These are phyloP conservation scores for Oreochromis aureus DNA, from an alignment of 2,113 vertebrate genomes.

Conservation along the genomic window DNA sequence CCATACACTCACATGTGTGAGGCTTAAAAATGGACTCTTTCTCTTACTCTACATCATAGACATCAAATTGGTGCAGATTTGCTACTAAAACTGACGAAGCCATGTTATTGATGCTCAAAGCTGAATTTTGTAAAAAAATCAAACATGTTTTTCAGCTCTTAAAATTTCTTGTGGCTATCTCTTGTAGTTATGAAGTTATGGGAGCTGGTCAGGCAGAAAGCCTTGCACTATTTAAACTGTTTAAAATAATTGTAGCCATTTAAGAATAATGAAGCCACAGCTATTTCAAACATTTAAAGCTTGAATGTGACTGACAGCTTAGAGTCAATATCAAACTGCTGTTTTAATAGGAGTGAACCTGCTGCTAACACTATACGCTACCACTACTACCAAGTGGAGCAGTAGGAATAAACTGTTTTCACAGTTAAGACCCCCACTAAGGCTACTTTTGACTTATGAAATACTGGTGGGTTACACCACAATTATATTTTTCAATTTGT, in stretches of 20 bases:
- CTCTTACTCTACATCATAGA: not conserved
- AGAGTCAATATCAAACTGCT: not conserved
- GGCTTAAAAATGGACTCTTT: not conserved
- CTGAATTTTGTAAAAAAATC: not conserved
- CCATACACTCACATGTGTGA: fast-evolving
- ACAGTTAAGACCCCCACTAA: not conserved
- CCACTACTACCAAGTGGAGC: not conserved
- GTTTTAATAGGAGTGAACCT: not conserved
- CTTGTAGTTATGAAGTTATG: not conserved
- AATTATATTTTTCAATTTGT: not conserved
- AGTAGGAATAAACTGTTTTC: not conserved
- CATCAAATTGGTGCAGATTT: not conserved
- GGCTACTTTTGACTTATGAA: not conserved
- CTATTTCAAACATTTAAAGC: not conserved
- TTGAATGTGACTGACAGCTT: not conserved
- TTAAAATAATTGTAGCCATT: not conserved
- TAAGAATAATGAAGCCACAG: not conserved
- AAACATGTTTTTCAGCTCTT: not conserved
- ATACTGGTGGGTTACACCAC: not conserved
- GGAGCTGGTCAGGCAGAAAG: not conserved
- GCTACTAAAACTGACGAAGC: not conserved
- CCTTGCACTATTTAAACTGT: not conserved
- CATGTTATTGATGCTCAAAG: not conserved
- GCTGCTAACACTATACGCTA: not conserved
- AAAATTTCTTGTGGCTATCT: not conserved